Evolutionary conservation across 2,888 invertebrate genomes (phyloP).

Genomic region (Leistus spinibarbis): DNA sequence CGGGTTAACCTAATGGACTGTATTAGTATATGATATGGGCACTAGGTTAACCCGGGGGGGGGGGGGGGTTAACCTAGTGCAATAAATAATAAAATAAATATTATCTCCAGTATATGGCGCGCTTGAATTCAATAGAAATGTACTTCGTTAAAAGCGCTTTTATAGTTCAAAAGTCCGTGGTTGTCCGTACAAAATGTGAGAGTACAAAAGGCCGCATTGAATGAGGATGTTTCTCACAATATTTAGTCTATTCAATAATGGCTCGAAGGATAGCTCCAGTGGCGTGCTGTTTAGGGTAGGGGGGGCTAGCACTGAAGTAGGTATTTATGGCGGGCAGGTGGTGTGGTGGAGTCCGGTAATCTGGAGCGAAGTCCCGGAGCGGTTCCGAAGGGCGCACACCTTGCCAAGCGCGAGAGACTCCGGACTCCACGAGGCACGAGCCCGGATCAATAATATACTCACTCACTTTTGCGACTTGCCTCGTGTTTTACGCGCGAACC

Average conservation of each 20-base stretch:
- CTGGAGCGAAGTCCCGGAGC: slow-evolving; percentile 23
- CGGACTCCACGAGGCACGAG: not conserved
- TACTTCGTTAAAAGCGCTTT: too few relatives aligned
- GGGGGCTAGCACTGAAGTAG: not conserved
- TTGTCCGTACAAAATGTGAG: too few relatives aligned
- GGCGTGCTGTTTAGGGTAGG: not conserved
- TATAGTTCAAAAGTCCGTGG: too few relatives aligned
- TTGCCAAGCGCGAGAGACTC: slow-evolving; percentile 1
- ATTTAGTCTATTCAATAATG: not conserved
- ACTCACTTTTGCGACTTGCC: not conserved
- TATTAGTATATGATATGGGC: too few relatives aligned
- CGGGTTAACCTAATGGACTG: too few relatives aligned
- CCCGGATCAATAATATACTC: not conserved
- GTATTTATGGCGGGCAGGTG: slow-evolving; percentile 1
- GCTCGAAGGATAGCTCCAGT: not conserved
- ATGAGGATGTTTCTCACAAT: not conserved
- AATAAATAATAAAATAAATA: too few relatives aligned
- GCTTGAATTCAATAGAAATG: too few relatives aligned
- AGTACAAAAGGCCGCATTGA: too few relatives aligned
- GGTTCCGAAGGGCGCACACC: slow-evolving; percentile 21
- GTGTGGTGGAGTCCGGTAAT: slow-evolving; percentile 21
- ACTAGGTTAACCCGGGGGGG: too few relatives aligned
- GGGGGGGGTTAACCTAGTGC: too few relatives aligned
- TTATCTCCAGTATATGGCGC: too few relatives aligned
- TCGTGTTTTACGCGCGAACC: not conserved